Evolutionary conservation across 1,140 invertebrate species (phyloP), one percentile per base, ranked within the genome.

Genomic region (Scaptomyza montana): DNA sequence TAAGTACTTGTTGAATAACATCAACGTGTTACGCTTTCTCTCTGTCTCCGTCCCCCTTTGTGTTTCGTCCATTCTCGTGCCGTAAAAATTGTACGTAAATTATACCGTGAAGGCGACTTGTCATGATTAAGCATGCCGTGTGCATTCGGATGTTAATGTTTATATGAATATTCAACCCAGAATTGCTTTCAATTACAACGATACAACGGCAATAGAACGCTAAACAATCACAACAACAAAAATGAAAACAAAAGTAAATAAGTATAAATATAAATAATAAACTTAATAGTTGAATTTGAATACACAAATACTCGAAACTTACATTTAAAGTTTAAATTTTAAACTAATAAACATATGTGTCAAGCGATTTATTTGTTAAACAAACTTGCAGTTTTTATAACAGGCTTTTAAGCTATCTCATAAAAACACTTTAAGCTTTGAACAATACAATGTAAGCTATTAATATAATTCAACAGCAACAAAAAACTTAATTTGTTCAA

Each of bases 171-270:
- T 25, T 16, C 19, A 21, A 50, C 30, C 45, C 6, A 49, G 4
- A 50, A 19, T 9, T 2, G 47, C 19, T 9, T 50, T 19, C 28
- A 53, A 54, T 33, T 33, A 39, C 5, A 65, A 19, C 16, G 16
- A 16, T n/a, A 55, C 28, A 30, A 30, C 28, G 28, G 57, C 13
- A 19, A 43, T 10, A 25, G 13, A 16, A 16, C 55, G 5, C 54
- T 9, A 45, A 39, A 12, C 13, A 50, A 28, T 54, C 69, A 76
- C 54, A 81, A 76, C 60, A 77, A 59, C 55, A 78, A 78, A 89
- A 57, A 89, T 89, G 85, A 80, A 89, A 77, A 85, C 79, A 67
- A 89, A 89, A 89, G 85, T 89, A 89, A 89, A 89, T 89, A 89
- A 36, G 33, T 80, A 43, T 43, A 16, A 16, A 16, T 16, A 43